Conservation (phyloP, 2,888 invertebrate genomes). For the Panzeria rudis region DNA sequence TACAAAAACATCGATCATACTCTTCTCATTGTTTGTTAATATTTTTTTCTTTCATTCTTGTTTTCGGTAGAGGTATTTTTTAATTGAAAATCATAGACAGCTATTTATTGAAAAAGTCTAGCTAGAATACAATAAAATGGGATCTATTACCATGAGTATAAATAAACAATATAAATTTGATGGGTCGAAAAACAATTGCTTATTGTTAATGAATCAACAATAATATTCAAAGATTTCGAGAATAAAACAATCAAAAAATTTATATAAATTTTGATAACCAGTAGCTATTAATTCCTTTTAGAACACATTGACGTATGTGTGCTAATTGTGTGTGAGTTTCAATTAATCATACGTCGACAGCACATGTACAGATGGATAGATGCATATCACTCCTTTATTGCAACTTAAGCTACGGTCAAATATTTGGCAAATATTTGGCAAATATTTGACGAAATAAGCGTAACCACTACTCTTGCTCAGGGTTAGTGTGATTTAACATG, state of each 20-base stretch:
- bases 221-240: not conserved
- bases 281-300: not conserved
- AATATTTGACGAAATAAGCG: too few relatives aligned
- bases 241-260: not conserved
- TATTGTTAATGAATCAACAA: conserved; percentile 10
- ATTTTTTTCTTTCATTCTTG: not conserved
- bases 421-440: too few relatives aligned
- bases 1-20: not conserved
- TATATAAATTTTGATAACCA: not conserved
- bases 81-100: conserved; percentile 33
- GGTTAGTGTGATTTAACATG: too few relatives aligned
- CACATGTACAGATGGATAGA: not conserved
- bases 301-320: conserved; percentile 1
- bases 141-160: conserved; percentile 1
- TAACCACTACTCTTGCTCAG: too few relatives aligned
- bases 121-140: conserved; percentile 10
- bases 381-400: not conserved
- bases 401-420: too few relatives aligned
- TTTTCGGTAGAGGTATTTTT: conserved; percentile 6
- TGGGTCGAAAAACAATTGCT: conserved; percentile 12
- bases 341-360: conserved; percentile 18
- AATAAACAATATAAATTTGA: conserved; percentile 12
- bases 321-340: not conserved
- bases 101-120: conserved; percentile 6
- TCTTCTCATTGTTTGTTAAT: not conserved